Evolutionary conservation across 2,113 vertebrate species (phyloP), one percentile per base, ranked within the genome.

Genomic region (Lepidothrix coronata): DNA sequence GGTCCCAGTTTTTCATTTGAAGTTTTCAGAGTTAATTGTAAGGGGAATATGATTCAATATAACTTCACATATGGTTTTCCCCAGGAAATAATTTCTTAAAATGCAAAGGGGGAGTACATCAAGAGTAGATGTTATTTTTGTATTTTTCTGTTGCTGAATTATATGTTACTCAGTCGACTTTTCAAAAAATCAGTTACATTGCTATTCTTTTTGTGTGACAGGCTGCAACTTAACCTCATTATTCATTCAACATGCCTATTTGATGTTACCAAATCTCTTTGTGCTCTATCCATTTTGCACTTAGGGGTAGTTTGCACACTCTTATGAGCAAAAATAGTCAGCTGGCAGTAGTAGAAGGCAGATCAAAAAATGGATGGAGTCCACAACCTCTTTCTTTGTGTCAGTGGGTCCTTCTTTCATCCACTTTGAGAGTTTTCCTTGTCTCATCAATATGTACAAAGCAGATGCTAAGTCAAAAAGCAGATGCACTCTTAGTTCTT

Each of bases 191-290:
- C 93, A 46, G 82, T 97, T 96, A 91, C 2, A 17, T 68, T 82
- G 76, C 82, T 97, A 82, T 2, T 49, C 88, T 93, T 96, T 95
- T 93, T 97, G 37, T 97, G 93, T 97, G 97, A 95, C 95, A 96
- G 95, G 92, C 96, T 94, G 93, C 96, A 96, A 59, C 89, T 44
- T 74, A 97, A 93, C 83, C 93, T 98, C 86, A 95, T 98, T 97
- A 96, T 97, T 98, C 96, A 97, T 96, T 95, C 89, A 94, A 88
- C 85, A 63, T 89, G 63, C 93, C 94, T 95, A 3, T 95, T 78
- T 96, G 91, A 95, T 97, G 93, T 96, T 96, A 91, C 93, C 79
- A 96, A 98, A 97, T 98, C 97, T 97, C 93, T 98, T 97, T 97
- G 87, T 97, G 91, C 95, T 95, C 51, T 96, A 96, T 97, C 96